phyloP scores from a whole-genome alignment of 1,140 invertebrate genomes.

The Mizuhopecten yessoensis region DNA sequence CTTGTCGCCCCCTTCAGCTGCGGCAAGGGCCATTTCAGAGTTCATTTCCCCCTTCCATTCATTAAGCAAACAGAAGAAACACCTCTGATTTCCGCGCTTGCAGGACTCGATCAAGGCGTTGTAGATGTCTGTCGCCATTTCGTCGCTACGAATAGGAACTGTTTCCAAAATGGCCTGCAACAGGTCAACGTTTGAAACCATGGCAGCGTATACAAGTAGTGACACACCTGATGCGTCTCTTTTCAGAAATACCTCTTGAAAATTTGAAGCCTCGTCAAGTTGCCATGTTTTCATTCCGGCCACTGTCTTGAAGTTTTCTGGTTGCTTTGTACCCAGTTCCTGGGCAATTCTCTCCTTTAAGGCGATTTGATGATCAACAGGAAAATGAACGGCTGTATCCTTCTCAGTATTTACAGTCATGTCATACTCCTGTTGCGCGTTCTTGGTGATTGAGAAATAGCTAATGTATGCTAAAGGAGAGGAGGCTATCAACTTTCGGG shows the following conservation, averaged over 20 bases:
- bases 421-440: neutral
- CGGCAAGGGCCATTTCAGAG: neutral
- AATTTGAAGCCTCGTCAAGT: neutral
- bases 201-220: neutral
- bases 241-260: neutral
- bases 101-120: neutral
- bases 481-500: neutral
- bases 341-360: neutral
- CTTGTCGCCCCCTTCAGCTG: neutral
- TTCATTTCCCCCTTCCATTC: conserved; percentile 20
- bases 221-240: neutral
- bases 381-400: conserved; percentile 19
- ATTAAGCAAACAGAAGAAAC: conserved; percentile 27
- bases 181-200: neutral
- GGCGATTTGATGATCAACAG: neutral
- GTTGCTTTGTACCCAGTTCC: neutral
- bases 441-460: conserved; percentile 25
- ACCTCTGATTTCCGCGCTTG: neutral
- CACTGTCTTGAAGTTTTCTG: neutral
- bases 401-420: neutral
- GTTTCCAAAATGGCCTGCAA: neutral
- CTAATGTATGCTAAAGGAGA: neutral
- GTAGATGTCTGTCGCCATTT: neutral
- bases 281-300: neutral
- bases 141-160: neutral